phyloP scores from a whole-genome alignment of 2,797 vertebrate genomes.

The Oreochromis grahami region DNA sequence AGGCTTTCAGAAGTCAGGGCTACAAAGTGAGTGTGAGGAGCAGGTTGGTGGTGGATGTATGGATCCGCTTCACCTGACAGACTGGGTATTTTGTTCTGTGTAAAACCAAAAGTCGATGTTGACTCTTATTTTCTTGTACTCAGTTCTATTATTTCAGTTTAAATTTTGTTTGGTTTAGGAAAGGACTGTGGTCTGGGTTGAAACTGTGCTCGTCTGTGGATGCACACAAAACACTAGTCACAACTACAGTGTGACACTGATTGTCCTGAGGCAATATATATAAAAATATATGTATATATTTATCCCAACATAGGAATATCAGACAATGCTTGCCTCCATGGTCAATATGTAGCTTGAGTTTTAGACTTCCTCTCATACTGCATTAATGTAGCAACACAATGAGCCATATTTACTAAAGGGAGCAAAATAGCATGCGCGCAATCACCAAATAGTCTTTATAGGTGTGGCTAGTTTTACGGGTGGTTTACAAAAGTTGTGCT shows the following conservation, averaged over 20 bases:
- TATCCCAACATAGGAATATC: not conserved
- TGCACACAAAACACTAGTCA: not conserved
- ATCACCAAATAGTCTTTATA: not conserved
- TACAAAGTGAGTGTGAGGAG: not conserved
- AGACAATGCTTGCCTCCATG: not conserved
- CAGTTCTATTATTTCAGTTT: not conserved
- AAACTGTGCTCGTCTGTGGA: not conserved
- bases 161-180: not conserved
- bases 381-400: not conserved
- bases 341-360: not conserved
- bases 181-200: not conserved
- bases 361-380: not conserved
- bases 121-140: not conserved
- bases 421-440: not conserved
- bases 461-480: not conserved
- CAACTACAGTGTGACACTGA: not conserved
- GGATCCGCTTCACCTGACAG: not conserved
- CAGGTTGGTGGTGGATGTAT: not conserved
- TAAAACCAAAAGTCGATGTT: not conserved
- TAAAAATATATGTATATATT: not conserved
- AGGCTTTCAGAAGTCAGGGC: not conserved
- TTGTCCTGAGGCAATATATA: rapidly evolving
- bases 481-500: too few species aligned
- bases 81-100: not conserved
- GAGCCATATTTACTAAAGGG: rapidly evolving